phyloP scores from a whole-genome alignment of 2,888 invertebrate genomes.

The Dryomyza anilis region DNA sequence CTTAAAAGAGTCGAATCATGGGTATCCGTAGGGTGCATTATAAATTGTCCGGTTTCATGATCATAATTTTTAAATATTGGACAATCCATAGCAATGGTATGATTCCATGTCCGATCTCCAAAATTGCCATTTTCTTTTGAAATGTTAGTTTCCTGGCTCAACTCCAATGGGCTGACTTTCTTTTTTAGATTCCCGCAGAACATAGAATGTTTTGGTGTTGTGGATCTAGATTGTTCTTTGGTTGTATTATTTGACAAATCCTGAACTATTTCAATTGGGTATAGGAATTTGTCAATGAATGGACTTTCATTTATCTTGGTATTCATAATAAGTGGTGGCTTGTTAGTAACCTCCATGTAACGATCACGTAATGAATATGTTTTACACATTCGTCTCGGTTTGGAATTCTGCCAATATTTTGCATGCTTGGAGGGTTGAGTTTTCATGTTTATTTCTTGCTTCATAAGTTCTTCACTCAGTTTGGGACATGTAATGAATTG shows the following conservation, averaged over 20 bases:
- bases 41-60: conserved; percentile 60
- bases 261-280: conserved; percentile 55
- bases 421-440: conserved; percentile 54
- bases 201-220: conserved; percentile 50
- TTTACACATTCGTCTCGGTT: conserved; percentile 56
- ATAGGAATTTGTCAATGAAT: conserved; percentile 57
- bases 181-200: conserved; percentile 59
- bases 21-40: conserved; percentile 61
- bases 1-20: conserved; percentile 56
- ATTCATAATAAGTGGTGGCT: conserved; percentile 57
- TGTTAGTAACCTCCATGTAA: conserved; percentile 56
- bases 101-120: conserved; percentile 47
- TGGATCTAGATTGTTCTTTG: conserved; percentile 44
- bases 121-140: conserved; percentile 45
- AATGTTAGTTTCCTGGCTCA: conserved; percentile 50
- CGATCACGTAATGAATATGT: conserved; percentile 57
- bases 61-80: conserved; percentile 59
- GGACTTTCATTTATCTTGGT: conserved; percentile 58
- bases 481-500: conserved; percentile 65
- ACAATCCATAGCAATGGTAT: conserved; percentile 49
- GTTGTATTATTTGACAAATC: conserved; percentile 34
- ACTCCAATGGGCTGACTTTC: conserved; percentile 59
- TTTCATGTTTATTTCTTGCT: conserved; percentile 55
- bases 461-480: conserved; percentile 57
- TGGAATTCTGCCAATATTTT: conserved; percentile 57